These are phyloP conservation scores for Cyphomyrus discorhynchus DNA, from an alignment of 2,113 vertebrate genomes.

Conservation along the genomic window DNA sequence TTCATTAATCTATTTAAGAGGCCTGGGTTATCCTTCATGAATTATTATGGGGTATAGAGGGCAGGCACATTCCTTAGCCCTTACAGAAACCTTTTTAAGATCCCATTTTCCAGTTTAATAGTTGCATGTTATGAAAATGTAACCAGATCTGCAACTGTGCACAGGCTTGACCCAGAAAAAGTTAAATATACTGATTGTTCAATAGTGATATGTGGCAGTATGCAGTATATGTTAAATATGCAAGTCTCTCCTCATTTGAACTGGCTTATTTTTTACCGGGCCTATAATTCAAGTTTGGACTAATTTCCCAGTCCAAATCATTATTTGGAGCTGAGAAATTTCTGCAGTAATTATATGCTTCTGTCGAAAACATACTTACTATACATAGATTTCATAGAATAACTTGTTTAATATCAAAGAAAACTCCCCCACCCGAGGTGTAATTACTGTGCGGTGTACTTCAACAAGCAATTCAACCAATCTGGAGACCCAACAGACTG, in stretches of 20 bases:
- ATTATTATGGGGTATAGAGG: slow-evolving; percentile 56
- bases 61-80: slow-evolving; percentile 51
- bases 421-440: neutral
- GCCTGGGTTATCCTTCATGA: slow-evolving; percentile 51
- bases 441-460: neutral
- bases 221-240: neutral
- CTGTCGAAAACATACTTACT: neutral
- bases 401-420: neutral
- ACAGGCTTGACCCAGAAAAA: neutral
- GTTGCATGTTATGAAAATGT: slow-evolving; percentile 22
- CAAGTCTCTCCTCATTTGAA: neutral
- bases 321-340: neutral
- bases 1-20: slow-evolving; percentile 65
- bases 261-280: slow-evolving; percentile 23
- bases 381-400: neutral
- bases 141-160: neutral
- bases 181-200: neutral
- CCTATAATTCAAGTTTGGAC: neutral
- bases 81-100: slow-evolving; percentile 37
- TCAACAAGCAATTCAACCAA: neutral
- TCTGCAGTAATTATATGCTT: slow-evolving; percentile 1
- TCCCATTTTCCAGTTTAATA: slow-evolving; percentile 32
- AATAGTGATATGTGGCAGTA: slow-evolving; percentile 19
- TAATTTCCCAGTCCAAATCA: neutral
- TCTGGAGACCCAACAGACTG: neutral